A percentile compares a stretch with the other conserved stretches of the same genome.
These are phyloP conservation scores for Amphipoea lucens DNA, from an alignment of 2,888 invertebrate species.

Conservation along the genomic window DNA sequence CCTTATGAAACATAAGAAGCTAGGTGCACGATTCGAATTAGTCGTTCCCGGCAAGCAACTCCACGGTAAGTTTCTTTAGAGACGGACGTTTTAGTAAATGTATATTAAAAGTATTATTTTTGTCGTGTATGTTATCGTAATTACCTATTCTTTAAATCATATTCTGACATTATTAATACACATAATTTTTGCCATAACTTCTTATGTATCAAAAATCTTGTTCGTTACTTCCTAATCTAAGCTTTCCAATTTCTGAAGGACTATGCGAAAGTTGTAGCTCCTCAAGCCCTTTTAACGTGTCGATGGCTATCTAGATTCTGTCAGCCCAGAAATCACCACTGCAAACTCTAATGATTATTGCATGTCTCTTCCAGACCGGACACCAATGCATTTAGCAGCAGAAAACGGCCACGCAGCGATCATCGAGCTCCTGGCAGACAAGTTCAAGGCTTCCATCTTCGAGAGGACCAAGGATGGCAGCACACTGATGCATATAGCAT, in stretches of 20 bases:
- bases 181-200: background rate
- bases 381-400: slow-evolving; percentile 99
- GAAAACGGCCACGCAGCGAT: slow-evolving; percentile 98
- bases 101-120: background rate
- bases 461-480: slow-evolving; percentile 99
- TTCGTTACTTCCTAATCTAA: background rate
- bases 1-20: background rate
- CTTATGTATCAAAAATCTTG: background rate
- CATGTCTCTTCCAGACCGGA: slow-evolving; percentile 92
- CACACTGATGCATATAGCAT: slow-evolving; percentile 99
- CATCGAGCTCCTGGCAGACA: slow-evolving; percentile 98
- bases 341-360: slow-evolving; percentile 1
- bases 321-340: background rate
- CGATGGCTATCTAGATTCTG: background rate
- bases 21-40: background rate
- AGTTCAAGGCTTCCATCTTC: slow-evolving; percentile 98
- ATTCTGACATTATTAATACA: background rate
- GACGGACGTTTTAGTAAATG: background rate
- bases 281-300: no score
- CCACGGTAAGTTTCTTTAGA: background rate
- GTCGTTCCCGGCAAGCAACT: background rate
- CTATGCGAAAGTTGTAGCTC: background rate
- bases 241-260: background rate
- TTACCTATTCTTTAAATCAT: background rate
- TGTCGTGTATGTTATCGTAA: background rate